These are phyloP conservation scores for Melanostigma gelatinosum DNA, from an alignment of 2,113 vertebrate species.

Conservation along the genomic window DNA sequence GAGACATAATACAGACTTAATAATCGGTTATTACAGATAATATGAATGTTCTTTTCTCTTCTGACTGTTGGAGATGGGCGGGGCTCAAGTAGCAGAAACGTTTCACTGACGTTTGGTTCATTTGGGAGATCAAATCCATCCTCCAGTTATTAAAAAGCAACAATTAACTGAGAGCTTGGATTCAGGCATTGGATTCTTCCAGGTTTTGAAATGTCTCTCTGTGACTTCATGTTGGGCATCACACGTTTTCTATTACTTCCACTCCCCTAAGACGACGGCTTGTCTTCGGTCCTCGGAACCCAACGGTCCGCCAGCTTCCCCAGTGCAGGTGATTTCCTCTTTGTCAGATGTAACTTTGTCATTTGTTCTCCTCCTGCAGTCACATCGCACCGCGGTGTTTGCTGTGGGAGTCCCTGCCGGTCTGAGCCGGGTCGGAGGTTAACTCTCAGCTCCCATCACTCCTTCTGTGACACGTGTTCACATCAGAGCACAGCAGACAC, in stretches of 20 bases:
- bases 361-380: conserved; percentile 16
- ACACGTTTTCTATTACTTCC: neutral
- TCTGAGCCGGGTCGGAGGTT: conserved; percentile 22
- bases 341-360: neutral
- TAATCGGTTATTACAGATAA: too few species aligned
- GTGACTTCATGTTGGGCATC: neutral
- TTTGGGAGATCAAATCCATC: neutral
- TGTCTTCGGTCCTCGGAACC: neutral
- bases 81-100: neutral
- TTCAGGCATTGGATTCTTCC: neutral
- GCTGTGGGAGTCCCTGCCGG: neutral
- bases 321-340: neutral
- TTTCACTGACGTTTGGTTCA: neutral
- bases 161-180: neutral
- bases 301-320: neutral
- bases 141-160: neutral
- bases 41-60: too few species aligned
- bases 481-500: neutral
- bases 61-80: too few species aligned
- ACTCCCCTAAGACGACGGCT: neutral
- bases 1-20: too few species aligned
- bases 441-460: neutral
- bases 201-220: neutral
- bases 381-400: neutral
- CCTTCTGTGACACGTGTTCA: neutral